phyloP scores from a whole-genome alignment of 2,113 vertebrate genomes.

The Pelecanoides urinatrix region DNA sequence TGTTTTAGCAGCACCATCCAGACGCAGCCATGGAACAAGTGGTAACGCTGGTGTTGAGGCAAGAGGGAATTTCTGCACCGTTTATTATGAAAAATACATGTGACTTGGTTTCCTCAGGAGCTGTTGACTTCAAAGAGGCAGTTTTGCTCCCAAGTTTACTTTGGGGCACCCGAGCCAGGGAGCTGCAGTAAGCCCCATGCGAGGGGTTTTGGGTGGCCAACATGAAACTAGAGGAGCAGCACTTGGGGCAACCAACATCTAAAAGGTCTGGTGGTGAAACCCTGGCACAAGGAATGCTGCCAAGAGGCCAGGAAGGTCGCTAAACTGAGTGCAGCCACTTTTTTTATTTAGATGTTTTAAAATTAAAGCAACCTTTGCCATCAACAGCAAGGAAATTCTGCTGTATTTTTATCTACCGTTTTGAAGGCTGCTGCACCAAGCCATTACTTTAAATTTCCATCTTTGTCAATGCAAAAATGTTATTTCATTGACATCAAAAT shows the following conservation, averaged over 20 bases:
- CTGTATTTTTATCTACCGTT: not conserved
- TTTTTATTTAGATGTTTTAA: not conserved
- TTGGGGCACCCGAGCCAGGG: not conserved
- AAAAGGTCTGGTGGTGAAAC: not conserved
- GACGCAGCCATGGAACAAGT: not conserved
- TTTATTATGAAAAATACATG: accelerated
- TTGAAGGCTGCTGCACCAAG: not conserved
- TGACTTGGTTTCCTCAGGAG: not conserved
- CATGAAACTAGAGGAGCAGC: not conserved
- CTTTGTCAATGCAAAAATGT: not conserved
- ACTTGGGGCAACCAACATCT: not conserved
- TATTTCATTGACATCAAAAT: slow-evolving; percentile 11
- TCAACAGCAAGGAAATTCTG: not conserved
- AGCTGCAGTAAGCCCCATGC: not conserved
- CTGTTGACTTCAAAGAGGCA: not conserved
- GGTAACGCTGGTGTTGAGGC: not conserved
- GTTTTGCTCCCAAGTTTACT: not conserved
- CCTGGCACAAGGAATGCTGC: not conserved
- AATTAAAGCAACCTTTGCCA: not conserved
- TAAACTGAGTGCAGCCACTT: not conserved
- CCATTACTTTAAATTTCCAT: not conserved
- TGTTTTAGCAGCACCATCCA: not conserved
- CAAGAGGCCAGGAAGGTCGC: not conserved
- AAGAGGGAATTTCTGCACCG: not conserved
- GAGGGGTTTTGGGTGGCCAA: not conserved